A percentile compares a stretch with the other conserved stretches of the same genome.
These are phyloP conservation scores for Bos taurus DNA, from an alignment of 2,113 vertebrate genomes.

Conservation along the genomic window ARS-UCD2.0 NC_037348.1:36310501-36311000, in stretches of 20 bases:
- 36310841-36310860: neutral
- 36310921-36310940: neutral
- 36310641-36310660: neutral
- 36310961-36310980: neutral
- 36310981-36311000: neutral
- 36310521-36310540: neutral
- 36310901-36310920: neutral
- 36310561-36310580: neutral
- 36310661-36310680: neutral
- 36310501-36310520: neutral
- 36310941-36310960: neutral
- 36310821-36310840: neutral
- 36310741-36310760: neutral
- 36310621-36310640: neutral
- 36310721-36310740: neutral
- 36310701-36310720: neutral
- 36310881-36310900: neutral
- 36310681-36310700: neutral
- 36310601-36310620: constrained; percentile 21
- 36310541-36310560: neutral
- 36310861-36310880: neutral
- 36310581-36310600: neutral
- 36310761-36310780: neutral
- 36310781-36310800: neutral
- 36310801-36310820: neutral